phyloP scores from a whole-genome alignment of 64 coral and sea anemone species.

The Acropora tenuis region DNA sequence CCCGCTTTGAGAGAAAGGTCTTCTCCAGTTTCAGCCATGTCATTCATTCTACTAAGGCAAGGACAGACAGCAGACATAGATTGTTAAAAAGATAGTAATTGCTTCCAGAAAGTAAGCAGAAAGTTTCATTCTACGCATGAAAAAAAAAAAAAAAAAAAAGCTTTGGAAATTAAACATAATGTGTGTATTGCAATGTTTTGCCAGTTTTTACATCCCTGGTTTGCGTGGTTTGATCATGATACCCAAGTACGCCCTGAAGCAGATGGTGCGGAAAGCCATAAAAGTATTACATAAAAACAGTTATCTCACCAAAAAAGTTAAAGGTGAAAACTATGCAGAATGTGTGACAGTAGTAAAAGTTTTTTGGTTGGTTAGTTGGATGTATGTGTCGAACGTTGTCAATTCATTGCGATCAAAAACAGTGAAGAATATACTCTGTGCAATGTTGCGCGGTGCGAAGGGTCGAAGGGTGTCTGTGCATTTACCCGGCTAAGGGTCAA shows the following conservation, averaged over 20 bases:
- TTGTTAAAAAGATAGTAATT: no score
- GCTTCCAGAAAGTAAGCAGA: no score
- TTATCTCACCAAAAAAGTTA: no score
- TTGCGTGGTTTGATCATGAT: background rate
- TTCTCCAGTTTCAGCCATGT: no score
- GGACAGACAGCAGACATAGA: no score
- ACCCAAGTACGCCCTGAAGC: background rate
- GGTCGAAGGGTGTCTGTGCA: background rate
- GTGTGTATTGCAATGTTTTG: background rate
- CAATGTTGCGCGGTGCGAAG: background rate
- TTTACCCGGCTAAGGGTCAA: background rate
- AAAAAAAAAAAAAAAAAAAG: no score
- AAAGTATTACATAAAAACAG: background rate
- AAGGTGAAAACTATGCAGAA: background rate
- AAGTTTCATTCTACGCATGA: no score
- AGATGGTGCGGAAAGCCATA: background rate
- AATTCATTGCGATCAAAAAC: background rate
- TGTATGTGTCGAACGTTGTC: background rate
- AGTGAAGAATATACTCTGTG: background rate
- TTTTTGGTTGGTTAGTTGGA: background rate
- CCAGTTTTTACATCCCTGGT: background rate
- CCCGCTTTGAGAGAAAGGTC: no score
- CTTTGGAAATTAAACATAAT: no score
- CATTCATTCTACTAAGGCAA: no score
- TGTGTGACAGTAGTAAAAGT: background rate